Evolutionary conservation across 2,888 invertebrate genomes (phyloP), one percentile per base, ranked within the genome.

Genomic region (Rhodophaea formosa): DNA sequence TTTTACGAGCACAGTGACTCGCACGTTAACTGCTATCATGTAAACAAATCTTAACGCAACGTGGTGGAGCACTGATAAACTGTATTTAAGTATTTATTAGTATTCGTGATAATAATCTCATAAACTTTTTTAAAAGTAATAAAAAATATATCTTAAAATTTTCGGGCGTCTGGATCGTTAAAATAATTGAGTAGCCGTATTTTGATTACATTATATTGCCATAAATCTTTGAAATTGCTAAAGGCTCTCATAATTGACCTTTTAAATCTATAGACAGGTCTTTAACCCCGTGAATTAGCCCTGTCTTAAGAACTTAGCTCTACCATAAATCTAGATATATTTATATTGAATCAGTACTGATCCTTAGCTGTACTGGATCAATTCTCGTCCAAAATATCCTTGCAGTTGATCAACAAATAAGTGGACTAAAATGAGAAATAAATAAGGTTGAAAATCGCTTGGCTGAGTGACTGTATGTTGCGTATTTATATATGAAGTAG

Each of bases 321-420:
- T 32, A 23, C 16, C 45, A 59, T 58, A 62, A 59, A 60, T 57
- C 47, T 55, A 51, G 45, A 63, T 42, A 17, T 62, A 57, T 58
- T 59, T 57, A 60, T 60, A 61, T 61, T 45, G 59, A 59, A 58
- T 54, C 54, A 30, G 55, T 55, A 56, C 52, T 53, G 43, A 56
- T 59, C 32, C 55, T 57, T 52, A 52, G 45, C 53, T 58, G 52
- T 30, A 53, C 52, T n/a, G 53, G 29, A 43, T 35, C 46, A 53
- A 23, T 53, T 43, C 29, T 16, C 54, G 8, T n/a, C 54, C 43
- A 53, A 30, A 14, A 30, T 29, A 53, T 43, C 0, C 3, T 2
- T 53, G 29, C 8, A 14, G 32, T 49, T 32, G 30, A 7, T 8
- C n/a, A 17, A 44, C 15, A 16, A 30, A 30, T 29, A 30, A n/a